Conservation (phyloP, 2,113 vertebrate genomes). For the Urocitellus parryii region DNA sequence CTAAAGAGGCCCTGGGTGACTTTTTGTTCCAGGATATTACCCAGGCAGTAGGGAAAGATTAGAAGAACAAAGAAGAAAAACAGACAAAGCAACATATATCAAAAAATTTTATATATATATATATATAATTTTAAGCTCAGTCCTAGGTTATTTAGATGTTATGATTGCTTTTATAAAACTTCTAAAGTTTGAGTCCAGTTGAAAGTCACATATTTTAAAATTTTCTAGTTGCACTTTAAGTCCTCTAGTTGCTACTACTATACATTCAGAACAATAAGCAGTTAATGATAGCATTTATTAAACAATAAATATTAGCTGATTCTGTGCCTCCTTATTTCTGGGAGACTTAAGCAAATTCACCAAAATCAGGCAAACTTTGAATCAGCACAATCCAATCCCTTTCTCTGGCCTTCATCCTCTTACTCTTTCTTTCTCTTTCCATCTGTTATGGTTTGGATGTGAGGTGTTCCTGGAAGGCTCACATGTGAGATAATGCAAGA, state of each 20-base stretch:
- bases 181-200: neutral
- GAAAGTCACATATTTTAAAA: conserved; percentile 42
- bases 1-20: neutral
- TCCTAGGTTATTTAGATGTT: neutral
- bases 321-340: neutral
- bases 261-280: neutral
- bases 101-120: neutral
- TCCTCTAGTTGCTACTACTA: neutral
- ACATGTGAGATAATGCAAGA: too few relatives aligned
- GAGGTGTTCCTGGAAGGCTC: too few relatives aligned
- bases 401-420: neutral
- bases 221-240: neutral
- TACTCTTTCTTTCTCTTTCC: neutral
- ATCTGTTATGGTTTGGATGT: too few relatives aligned
- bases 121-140: neutral
- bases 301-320: neutral
- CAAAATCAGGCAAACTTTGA: neutral
- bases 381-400: neutral
- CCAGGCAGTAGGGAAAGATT: neutral
- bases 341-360: neutral
- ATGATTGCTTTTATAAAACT: neutral
- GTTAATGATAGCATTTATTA: neutral
- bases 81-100: neutral
- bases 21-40: neutral
- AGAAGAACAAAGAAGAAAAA: neutral